Evolutionary conservation across 2,888 invertebrate genomes (phyloP).

Genomic region (Rotaria macrura): DNA sequence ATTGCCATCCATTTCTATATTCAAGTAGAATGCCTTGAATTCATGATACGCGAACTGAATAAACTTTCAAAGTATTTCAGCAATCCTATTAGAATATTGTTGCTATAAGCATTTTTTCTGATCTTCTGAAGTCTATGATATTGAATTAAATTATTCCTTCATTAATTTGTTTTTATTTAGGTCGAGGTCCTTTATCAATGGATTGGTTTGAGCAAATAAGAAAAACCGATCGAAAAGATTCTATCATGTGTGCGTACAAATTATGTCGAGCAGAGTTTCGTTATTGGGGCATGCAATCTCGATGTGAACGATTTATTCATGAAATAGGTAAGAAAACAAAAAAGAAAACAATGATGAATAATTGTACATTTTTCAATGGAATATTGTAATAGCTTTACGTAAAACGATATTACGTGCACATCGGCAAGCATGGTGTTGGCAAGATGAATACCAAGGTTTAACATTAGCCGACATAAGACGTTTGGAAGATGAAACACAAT

Average conservation of each 20-base stretch:
- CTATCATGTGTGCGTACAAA: slow-evolving; percentile 98
- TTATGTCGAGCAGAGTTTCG: slow-evolving; percentile 92
- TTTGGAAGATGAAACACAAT: slow-evolving; percentile 83
- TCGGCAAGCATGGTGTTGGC: slow-evolving; percentile 95
- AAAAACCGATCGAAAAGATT: slow-evolving; percentile 66
- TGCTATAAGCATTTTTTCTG: too few species aligned
- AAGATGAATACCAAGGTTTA: slow-evolving; percentile 92
- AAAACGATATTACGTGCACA: slow-evolving; percentile 97
- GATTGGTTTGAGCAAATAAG: slow-evolving; percentile 81
- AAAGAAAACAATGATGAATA: not conserved
- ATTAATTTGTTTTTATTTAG: slow-evolving; percentile 38
- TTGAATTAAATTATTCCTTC: too few species aligned
- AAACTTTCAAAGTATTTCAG: too few species aligned
- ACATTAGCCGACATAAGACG: slow-evolving; percentile 91
- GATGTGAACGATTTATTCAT: slow-evolving; percentile 95
- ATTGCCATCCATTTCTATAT: too few species aligned
- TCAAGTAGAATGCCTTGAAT: too few species aligned
- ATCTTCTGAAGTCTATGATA: too few species aligned
- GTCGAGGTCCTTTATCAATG: slow-evolving; percentile 76
- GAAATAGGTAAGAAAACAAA: slow-evolving; percentile 55
- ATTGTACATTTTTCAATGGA: too few species aligned
- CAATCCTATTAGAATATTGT: too few species aligned
- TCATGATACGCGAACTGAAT: too few species aligned
- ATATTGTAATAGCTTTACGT: slow-evolving; percentile 59
- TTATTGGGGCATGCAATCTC: slow-evolving; percentile 99